Conservation (phyloP, 2,797 vertebrate genomes). For the Streptopelia turtur region DNA sequence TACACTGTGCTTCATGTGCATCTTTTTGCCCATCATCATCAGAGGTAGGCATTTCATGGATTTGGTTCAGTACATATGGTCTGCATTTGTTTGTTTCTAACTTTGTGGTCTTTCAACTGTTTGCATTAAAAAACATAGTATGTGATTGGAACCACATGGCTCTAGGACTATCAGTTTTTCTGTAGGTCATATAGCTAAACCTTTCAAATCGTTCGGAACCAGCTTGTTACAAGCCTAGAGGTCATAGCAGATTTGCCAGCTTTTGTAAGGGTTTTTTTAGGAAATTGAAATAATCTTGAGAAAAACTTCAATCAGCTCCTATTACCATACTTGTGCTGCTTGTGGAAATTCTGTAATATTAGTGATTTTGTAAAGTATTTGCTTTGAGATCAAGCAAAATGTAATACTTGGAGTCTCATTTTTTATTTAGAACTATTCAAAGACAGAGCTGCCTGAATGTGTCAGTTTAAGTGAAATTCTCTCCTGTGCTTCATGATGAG, state of each 20-base stretch:
- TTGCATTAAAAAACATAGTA: background rate
- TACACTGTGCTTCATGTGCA: background rate
- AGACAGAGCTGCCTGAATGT: background rate
- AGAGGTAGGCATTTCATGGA: background rate
- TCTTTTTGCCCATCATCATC: background rate
- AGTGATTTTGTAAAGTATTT: background rate
- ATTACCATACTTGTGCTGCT: background rate
- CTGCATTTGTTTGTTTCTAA: background rate
- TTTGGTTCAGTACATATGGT: background rate
- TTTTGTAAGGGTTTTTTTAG: background rate
- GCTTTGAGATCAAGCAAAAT: background rate
- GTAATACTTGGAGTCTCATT: background rate
- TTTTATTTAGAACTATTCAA: background rate
- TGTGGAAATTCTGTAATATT: background rate
- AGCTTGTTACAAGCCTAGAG: background rate
- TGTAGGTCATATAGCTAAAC: background rate
- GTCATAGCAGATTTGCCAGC: background rate
- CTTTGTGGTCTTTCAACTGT: background rate
- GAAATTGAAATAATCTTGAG: background rate
- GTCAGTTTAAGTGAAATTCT: background rate
- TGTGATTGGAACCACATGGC: background rate
- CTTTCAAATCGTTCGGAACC: background rate
- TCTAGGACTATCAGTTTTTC: background rate
- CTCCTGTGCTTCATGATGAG: background rate
- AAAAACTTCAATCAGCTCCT: background rate